Evolutionary conservation across 2,888 invertebrate genomes (phyloP).

Genomic region (Erynnis tages): DNA sequence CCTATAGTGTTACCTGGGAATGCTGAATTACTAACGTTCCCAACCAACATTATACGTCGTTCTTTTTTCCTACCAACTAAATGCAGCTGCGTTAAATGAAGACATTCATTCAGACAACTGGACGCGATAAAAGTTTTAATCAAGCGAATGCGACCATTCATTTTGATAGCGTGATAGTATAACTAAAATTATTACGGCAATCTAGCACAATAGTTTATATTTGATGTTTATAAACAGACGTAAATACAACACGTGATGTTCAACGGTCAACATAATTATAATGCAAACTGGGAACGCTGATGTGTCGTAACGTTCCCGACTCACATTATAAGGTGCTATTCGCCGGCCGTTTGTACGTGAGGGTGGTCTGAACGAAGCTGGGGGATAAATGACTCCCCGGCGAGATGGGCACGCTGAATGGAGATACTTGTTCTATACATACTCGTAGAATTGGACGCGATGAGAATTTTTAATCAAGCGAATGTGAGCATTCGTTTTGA

Average conservation of each 20-base stretch:
- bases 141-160: slow-evolving; percentile 19
- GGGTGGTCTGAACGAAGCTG: slow-evolving; percentile 62
- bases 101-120: slow-evolving; percentile 49
- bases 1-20: no score
- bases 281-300: no score
- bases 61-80: slow-evolving; percentile 66
- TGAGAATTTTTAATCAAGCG: slow-evolving; percentile 27
- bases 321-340: slow-evolving; percentile 73
- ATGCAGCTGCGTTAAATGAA: slow-evolving; percentile 65
- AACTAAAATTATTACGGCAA: no score
- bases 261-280: no score
- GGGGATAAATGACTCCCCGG: slow-evolving; percentile 65
- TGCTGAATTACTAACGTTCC: slow-evolving; percentile 4
- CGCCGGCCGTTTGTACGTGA: slow-evolving; percentile 64
- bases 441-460: slow-evolving; percentile 21
- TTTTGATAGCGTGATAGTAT: slow-evolving; percentile 9
- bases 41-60: slow-evolving; percentile 68
- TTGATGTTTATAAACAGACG: no score
- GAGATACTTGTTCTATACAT: slow-evolving; percentile 61
- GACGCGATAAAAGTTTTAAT: slow-evolving; percentile 27
- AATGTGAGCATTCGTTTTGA: slow-evolving; percentile 17
- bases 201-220: no score
- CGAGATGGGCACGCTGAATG: slow-evolving; percentile 69
- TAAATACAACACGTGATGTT: no score
- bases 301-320: slow-evolving; percentile 34